Base-by-base conservation (phyloP, 2,113 vertebrate genomes). In the Vireo altiloquus region DNA sequence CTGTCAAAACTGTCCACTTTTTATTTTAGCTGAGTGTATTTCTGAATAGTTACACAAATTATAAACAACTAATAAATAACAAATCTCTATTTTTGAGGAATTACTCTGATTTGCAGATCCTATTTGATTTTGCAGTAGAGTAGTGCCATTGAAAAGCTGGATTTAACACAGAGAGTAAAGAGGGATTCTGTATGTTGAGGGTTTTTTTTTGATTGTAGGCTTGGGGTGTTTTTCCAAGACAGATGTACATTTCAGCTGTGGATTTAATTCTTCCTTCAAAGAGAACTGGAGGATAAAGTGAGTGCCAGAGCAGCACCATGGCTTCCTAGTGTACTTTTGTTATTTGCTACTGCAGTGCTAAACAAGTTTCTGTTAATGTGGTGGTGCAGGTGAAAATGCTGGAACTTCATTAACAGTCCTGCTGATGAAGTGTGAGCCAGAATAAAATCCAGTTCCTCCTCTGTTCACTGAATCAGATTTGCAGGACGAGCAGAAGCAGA, bases 251-350 rank as follows among this genome's bases (percentile, higher is more conserved):
- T 93, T 94, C 72, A 69, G 59, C 76, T 64, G 69, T 71, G 72
- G 39, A 74, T 82, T 93, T 96, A 96, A 96, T 96, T 82, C 90
- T 93, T 92, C 49, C 82, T 90, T 96, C 85, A 76, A 90, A 95
- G 83, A 65, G 78, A 88, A 27, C 27, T 63, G 75, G 84, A 64
- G 42, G 60, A 93, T 86, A 81, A 85, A 90, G 39, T 61, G 54
- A 90, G 56, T 77, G 64, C 82, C 39, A 18, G 60, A 74, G 60
- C 50, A 89, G 82, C 33, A 42, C 71, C 30, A 39, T 4, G 17
- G 59, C 31, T 69, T 74, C 74, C 68, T 77, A n/a, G 87, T 92
- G 71, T 81, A 74, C 47, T 96, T 90, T 22, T 68, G 40, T 82
- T 88, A 78, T 91, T 84, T 71, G 40, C 85, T 82, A 52, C 80